These are phyloP conservation scores for Antennarius striatus DNA, from an alignment of 2,113 vertebrate genomes.

Conservation along the genomic window DNA sequence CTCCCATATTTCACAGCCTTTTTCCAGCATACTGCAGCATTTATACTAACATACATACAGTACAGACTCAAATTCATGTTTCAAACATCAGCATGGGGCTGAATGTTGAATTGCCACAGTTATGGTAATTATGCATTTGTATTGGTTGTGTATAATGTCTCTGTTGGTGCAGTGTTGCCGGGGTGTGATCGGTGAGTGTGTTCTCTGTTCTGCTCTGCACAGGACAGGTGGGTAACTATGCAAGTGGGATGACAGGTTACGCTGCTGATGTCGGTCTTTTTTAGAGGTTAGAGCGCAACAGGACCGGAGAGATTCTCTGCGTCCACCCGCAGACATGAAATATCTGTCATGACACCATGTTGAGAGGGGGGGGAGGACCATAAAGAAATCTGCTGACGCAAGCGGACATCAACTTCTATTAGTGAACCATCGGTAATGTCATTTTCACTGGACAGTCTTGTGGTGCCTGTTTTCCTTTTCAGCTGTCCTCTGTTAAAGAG, in stretches of 20 bases:
- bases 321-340: conserved; percentile 64
- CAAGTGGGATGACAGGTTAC: conserved; percentile 47
- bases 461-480: conserved; percentile 13
- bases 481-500: not conserved
- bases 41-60: no score
- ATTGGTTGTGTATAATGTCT: no score
- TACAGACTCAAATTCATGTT: no score
- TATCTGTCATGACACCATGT: conserved; percentile 67
- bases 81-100: no score
- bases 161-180: no score
- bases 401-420: conserved; percentile 56
- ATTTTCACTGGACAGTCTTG: conserved; percentile 32
- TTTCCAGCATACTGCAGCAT: no score
- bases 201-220: conserved; percentile 22
- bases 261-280: conserved; percentile 69
- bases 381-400: conserved; percentile 71
- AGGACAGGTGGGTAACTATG: conserved; percentile 18
- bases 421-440: conserved; percentile 58
- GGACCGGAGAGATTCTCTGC: conserved; percentile 44
- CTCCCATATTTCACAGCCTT: no score
- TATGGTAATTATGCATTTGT: no score
- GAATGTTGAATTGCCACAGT: no score
- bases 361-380: conserved; percentile 55
- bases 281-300: conserved; percentile 62
- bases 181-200: not conserved